Evolutionary conservation across 2,797 vertebrate species (phyloP).

Genomic region (Ambastaia sidthimunki): DNA sequence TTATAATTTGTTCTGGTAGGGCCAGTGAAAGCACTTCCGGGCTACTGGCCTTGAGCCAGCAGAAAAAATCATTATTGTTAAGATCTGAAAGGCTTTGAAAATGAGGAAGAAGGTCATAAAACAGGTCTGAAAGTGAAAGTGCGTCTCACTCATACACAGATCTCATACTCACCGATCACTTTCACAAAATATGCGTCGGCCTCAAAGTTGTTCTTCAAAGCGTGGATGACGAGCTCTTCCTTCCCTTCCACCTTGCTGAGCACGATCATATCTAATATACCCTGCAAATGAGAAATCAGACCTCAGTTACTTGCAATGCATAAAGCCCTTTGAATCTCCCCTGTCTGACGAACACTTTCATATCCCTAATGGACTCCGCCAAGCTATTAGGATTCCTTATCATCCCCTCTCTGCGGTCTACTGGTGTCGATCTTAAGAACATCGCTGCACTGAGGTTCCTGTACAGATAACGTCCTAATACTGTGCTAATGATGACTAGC

Average conservation of each 20-base stretch:
- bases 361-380: slow-evolving; percentile 40
- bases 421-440: slow-evolving; percentile 33
- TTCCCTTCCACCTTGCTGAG: slow-evolving; percentile 79
- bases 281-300: slow-evolving; percentile 78
- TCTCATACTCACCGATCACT: slow-evolving; percentile 91
- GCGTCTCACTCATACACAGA: neutral
- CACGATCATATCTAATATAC: slow-evolving; percentile 94
- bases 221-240: slow-evolving; percentile 83
- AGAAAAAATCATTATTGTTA: neutral
- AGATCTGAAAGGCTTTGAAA: neutral
- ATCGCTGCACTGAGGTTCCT: neutral
- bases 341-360: slow-evolving; percentile 32
- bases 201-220: slow-evolving; percentile 97
- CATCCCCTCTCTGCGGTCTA: slow-evolving; percentile 28
- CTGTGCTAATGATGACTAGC: slow-evolving; percentile 49
- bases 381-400: slow-evolving; percentile 41
- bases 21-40: neutral
- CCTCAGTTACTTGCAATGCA: slow-evolving; percentile 30
- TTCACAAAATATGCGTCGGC: slow-evolving; percentile 97
- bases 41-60: neutral
- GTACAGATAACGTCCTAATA: slow-evolving; percentile 44
- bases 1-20: neutral
- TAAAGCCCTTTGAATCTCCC: slow-evolving; percentile 32
- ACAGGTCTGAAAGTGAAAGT: neutral
- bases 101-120: neutral